phyloP scores from a whole-genome alignment of 2,888 invertebrate species.

The Leucophenga maculata region DNA sequence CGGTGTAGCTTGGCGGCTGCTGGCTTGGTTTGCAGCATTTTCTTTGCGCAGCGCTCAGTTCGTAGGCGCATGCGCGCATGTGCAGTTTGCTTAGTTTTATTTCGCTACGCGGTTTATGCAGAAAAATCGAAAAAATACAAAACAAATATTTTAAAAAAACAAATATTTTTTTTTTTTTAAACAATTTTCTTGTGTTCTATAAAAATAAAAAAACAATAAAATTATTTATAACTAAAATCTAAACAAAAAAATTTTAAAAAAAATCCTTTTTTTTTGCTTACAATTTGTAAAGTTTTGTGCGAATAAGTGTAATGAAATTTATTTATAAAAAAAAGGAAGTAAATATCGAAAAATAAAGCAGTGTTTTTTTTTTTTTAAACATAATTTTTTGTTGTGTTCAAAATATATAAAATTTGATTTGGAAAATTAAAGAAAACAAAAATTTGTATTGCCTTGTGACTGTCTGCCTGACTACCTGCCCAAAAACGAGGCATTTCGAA shows the following conservation, averaged over 20 bases:
- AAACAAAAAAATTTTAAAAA: background rate
- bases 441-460: background rate
- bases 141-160: background rate
- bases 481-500: background rate
- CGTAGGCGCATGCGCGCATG: slow-evolving; percentile 64
- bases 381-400: no score
- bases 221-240: background rate
- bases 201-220: slow-evolving; percentile 1
- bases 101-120: slow-evolving; percentile 33
- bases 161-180: background rate
- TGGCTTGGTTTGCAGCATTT: slow-evolving; percentile 57
- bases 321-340: no score
- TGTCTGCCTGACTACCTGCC: background rate
- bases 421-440: background rate
- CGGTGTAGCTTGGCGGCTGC: slow-evolving; percentile 23
- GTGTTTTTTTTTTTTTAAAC: slow-evolving; percentile 16
- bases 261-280: slow-evolving; percentile 19
- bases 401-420: slow-evolving; percentile 3
- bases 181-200: background rate
- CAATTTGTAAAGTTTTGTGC: background rate
- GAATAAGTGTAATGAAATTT: no score
- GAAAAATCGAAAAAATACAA: no score
- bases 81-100: slow-evolving; percentile 53
- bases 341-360: background rate
- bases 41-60: slow-evolving; percentile 54